These are phyloP conservation scores for Lithosia quadra DNA, from an alignment of 2,888 invertebrate species.

Conservation along the genomic window DNA sequence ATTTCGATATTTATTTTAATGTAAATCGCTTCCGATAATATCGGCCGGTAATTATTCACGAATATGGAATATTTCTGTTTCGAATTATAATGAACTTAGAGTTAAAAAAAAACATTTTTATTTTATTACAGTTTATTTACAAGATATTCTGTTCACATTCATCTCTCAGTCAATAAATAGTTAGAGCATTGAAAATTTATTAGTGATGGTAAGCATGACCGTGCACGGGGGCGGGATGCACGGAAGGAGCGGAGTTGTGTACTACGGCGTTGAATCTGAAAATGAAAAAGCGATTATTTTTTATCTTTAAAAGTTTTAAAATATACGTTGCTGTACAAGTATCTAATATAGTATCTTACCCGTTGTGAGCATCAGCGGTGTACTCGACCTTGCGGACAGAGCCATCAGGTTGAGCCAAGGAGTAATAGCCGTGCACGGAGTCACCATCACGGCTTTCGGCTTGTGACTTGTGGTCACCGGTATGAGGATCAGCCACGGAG, in stretches of 20 bases:
- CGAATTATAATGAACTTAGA: neutral
- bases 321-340: neutral
- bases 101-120: neutral
- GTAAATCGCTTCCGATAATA: no score
- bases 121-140: conserved; percentile 20
- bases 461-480: conserved; percentile 86
- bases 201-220: conserved; percentile 61
- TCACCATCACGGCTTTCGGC: conserved; percentile 85
- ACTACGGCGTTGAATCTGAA: conserved; percentile 83
- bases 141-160: conserved; percentile 17
- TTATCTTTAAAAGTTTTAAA: neutral
- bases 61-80: no score
- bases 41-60: no score
- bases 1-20: no score
- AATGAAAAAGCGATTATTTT: conserved; percentile 21
- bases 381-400: conserved; percentile 86
- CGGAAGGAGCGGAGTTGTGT: conserved; percentile 74
- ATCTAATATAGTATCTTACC: conserved; percentile 62
- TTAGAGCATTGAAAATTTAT: conserved; percentile 13
- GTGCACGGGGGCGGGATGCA: conserved; percentile 69
- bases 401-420: conserved; percentile 85
- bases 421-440: conserved; percentile 87
- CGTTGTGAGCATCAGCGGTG: conserved; percentile 81
- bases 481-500: conserved; percentile 85
- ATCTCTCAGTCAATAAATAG: conserved; percentile 27